Conservation (phyloP, 2,113 vertebrate species). For the Thymallus thymallus region DNA sequence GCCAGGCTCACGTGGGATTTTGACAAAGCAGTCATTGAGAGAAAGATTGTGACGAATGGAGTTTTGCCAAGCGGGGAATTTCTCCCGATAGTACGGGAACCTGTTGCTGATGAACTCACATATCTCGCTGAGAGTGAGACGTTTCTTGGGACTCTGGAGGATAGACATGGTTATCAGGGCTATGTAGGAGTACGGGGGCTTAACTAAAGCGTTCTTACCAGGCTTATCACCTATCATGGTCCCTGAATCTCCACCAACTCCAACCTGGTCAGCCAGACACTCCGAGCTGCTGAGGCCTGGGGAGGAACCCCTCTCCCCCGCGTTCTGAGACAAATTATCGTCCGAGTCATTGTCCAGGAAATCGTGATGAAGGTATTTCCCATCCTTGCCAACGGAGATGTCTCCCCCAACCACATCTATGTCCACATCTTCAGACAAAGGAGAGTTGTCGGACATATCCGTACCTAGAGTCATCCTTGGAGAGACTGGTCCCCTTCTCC, state of each 20-base stretch:
- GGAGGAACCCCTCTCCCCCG: slow-evolving; percentile 67
- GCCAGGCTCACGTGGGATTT: slow-evolving; percentile 87
- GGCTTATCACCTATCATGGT: slow-evolving; percentile 73
- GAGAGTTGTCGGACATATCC: slow-evolving; percentile 84
- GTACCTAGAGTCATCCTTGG: slow-evolving; percentile 83
- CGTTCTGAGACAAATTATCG: slow-evolving; percentile 75
- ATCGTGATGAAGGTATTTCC: slow-evolving; percentile 72
- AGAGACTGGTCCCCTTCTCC: slow-evolving; percentile 56
- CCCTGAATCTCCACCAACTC: slow-evolving; percentile 55
- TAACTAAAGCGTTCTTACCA: slow-evolving; percentile 82
- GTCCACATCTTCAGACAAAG: slow-evolving; percentile 87
- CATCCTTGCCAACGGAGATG: slow-evolving; percentile 75
- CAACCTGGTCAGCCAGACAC: slow-evolving; percentile 68
- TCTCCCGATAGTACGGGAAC: slow-evolving; percentile 94
- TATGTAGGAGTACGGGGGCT: slow-evolving; percentile 92
- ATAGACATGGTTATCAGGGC: slow-evolving; percentile 97
- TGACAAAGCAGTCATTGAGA: slow-evolving; percentile 93
- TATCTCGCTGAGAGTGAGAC: slow-evolving; percentile 93
- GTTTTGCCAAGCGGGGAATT: slow-evolving; percentile 95
- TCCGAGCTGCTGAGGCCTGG: slow-evolving; percentile 74
- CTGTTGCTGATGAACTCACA: slow-evolving; percentile 95
- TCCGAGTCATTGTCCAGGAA: slow-evolving; percentile 81
- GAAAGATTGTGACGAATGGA: slow-evolving; percentile 92
- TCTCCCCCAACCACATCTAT: slow-evolving; percentile 95
- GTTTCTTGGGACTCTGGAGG: slow-evolving; percentile 94